Base-by-base conservation (phyloP, 1,140 invertebrate species). In the Sitobion miscanthi region DNA sequence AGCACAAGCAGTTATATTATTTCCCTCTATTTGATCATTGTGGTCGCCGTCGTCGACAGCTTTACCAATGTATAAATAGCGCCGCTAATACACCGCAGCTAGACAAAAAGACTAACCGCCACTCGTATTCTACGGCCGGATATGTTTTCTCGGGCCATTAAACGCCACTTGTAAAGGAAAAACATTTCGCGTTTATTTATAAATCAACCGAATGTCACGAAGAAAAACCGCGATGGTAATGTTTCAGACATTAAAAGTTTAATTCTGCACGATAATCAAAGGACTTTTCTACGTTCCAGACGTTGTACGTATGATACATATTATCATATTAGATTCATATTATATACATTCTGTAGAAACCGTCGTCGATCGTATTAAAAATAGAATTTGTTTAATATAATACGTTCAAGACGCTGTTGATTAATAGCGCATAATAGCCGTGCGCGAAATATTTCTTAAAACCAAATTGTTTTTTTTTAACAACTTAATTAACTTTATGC, bases 71-170 rank as follows among this genome's bases (percentile, higher is more conserved):
- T 91, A 92, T 92, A 92, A 92, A 92, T 92, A 83, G 91, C 69
- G 21, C 77, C 4, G 91, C 11, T 83, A 83, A 52, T 83, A 52
- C 47, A 83, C 47, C 30, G 47, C 25, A 45, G 90, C 57, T 52
- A 82, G 91, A 85, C 69, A n/a, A 83, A 49, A 91, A 47, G 57
- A 49, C 69, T n/a, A 77, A n/a, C 62, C 69, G n/a, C 45, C 25
- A 25, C 20, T 21, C 62, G 57, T 69, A 69, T 91, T 47, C 45
- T 35, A 82, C 42, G 57, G 30, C 91, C 91, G 91, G 91, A 92
- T 92, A 52, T 83, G 91, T 92, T 92, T 92, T 92, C 69, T 92
- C 91, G 91, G 91, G 47, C 77, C 77, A 83, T 92, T 92, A 92
- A 92, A 92, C 91, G 47, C 91, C 91, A 92, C 91, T 92, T 83